A percentile compares a stretch with the other conserved stretches of the same genome.
These are phyloP conservation scores for Todiramphus saurophagus DNA, from an alignment of 2,113 vertebrate genomes.

Conservation along the genomic window DNA sequence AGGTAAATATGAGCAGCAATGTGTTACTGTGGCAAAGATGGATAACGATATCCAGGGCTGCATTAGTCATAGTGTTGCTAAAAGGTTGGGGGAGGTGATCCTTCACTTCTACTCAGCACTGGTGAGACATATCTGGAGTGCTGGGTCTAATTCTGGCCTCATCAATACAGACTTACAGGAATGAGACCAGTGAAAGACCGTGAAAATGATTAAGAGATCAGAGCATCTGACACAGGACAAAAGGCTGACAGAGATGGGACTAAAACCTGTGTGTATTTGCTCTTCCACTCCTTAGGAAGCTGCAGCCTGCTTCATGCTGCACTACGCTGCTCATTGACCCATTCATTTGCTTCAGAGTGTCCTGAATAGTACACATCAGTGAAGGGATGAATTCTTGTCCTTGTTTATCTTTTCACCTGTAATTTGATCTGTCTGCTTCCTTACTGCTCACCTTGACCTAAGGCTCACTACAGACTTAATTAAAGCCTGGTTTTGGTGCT, in stretches of 20 bases:
- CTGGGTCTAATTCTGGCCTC: too few species aligned
- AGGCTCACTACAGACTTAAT: neutral
- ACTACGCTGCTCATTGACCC: fast-evolving
- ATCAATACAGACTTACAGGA: neutral
- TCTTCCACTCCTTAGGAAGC: neutral
- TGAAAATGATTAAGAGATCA: neutral
- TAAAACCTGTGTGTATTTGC: neutral
- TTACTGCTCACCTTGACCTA: neutral
- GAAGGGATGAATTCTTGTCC: neutral
- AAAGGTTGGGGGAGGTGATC: too few species aligned
- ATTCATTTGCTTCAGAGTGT: neutral
- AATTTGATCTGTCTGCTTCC: neutral
- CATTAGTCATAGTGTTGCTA: neutral
- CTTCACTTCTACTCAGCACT: too few species aligned
- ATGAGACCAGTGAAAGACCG: neutral
- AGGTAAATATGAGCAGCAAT: neutral
- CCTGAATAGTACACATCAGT: fast-evolving
- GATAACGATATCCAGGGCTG: neutral
- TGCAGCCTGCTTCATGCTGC: neutral
- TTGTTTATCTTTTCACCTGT: neutral
- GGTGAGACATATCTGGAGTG: too few species aligned
- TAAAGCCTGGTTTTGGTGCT: neutral
- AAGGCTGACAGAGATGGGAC: neutral
- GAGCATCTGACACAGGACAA: neutral
- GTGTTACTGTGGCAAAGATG: neutral